A percentile compares a stretch with the other conserved stretches of the same genome.
phyloP scores from a whole-genome alignment of 2,113 vertebrate genomes.

The Forbesichthys agassizii region DNA sequence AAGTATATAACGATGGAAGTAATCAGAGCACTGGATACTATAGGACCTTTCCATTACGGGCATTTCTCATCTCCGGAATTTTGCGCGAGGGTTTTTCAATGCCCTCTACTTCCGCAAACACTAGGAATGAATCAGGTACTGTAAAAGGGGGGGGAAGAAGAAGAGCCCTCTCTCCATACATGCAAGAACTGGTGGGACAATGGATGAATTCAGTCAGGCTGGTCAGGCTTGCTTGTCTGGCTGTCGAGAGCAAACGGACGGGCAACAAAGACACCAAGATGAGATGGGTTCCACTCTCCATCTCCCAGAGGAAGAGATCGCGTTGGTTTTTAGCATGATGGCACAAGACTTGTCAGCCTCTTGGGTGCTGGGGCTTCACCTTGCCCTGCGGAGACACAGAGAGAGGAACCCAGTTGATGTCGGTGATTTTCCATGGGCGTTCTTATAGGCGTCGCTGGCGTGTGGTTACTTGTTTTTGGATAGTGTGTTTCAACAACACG shows the following conservation, averaged over 20 bases:
- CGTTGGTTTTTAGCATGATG: constrained; percentile 87
- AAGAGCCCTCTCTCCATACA: constrained; percentile 85
- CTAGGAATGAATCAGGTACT: constrained; percentile 66
- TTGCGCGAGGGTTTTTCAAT: background rate
- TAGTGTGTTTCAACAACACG: too few relatives aligned
- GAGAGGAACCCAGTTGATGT: background rate
- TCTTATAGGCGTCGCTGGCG: too few relatives aligned
- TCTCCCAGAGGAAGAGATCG: constrained; percentile 63
- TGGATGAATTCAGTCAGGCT: constrained; percentile 48
- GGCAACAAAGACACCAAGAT: constrained; percentile 82
- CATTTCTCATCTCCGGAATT: constrained; percentile 60
- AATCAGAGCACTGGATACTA: constrained; percentile 72
- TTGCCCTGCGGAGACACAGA: constrained; percentile 62
- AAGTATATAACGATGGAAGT: constrained; percentile 78
- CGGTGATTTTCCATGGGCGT: too few relatives aligned
- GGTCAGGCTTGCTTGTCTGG: constrained; percentile 72
- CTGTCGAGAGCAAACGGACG: constrained; percentile 75
- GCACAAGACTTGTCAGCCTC: constrained; percentile 88
- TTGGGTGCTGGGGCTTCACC: constrained; percentile 86
- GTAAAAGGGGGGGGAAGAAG: constrained; percentile 58
- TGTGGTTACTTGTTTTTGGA: too few relatives aligned
- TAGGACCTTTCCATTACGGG: constrained; percentile 58
- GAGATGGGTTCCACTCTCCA: constrained; percentile 80
- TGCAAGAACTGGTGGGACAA: constrained; percentile 86
- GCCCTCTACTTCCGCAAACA: constrained; percentile 40